phyloP scores from a whole-genome alignment of 2,113 vertebrate species.

The Micronycteris hirsuta region DNA sequence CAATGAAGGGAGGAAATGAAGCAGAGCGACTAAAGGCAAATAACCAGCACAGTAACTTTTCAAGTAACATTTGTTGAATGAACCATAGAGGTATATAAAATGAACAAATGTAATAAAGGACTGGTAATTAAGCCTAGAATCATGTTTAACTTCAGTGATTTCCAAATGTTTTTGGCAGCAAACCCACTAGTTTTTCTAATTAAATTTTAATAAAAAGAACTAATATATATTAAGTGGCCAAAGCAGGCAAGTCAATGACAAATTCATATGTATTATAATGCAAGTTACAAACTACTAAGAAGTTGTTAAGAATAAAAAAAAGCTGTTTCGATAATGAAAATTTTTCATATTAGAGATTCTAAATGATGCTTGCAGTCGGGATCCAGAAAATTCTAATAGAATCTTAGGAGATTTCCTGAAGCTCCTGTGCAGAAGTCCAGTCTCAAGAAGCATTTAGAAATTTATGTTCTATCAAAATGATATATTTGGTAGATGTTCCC shows the following conservation, averaged over 20 bases:
- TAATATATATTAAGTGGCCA: neutral
- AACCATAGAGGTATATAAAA: neutral
- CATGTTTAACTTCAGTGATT: neutral
- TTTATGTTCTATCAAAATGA: neutral
- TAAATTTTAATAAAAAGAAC: neutral
- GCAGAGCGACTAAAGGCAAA: neutral
- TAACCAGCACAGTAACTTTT: neutral
- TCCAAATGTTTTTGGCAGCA: neutral
- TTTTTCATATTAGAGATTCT: neutral
- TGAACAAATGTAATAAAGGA: neutral
- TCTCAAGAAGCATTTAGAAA: slow-evolving; percentile 1
- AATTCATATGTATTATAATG: neutral
- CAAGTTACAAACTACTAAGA: neutral
- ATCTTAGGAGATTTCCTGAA: neutral
- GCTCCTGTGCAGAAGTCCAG: neutral
- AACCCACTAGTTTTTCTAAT: neutral
- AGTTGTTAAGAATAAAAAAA: slow-evolving; percentile 10
- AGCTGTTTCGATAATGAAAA: neutral
- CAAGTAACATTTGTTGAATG: neutral
- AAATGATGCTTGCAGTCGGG: neutral
- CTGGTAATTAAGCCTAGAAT: neutral
- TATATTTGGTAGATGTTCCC: neutral
- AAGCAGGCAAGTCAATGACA: neutral
- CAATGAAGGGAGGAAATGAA: neutral
- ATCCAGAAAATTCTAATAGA: neutral